Base-by-base conservation (phyloP, 2,888 invertebrate species). In the Cotesia congregata region DNA sequence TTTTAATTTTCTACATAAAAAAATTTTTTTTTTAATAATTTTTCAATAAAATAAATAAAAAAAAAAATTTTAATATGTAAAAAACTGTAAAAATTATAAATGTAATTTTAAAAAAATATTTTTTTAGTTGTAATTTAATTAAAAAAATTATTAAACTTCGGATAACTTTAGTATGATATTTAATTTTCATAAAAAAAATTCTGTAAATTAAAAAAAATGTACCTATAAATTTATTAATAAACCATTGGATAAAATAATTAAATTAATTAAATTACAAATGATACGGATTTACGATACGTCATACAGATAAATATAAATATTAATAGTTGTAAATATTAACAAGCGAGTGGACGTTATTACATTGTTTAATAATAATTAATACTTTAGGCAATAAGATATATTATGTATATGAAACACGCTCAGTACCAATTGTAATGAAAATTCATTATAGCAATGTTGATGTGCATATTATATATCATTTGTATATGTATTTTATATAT, bases 281-380 rank as follows among this genome's bases (percentile, higher is more conserved):
- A 41, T 72, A 72, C 6, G 62, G 17, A 62, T 62, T 62, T 64
- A 65, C 20, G 17, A 72, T 17, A 30, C 17, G 72, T 64, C 40
- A 68, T 50, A 50, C 7, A 50, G 50, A 30, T 50, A 50, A 50
- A 50, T 50, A 50, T 50, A 50, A 50, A 50, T 9, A 50, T 50
- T 12, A 50, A 50, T 50, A 50, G 72, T 72, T 72, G 72, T 72
- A 72, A 72, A 72, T 72, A 72, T 62, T 41, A 12, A 40, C 7
- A 40, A 72, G 50, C 20, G 50, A 41, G 40, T 64, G 65, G 20
- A 65, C 62, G 41, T 72, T 59, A 72, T 6, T 12, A 15, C 15
- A 41, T 7, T 62, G 17, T 5, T 64, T 72, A 9, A 30, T 38
- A 40, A 64, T 50, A 50, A 67, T n/a, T 15, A 50, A 50, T 50